Evolutionary conservation across 2,888 invertebrate genomes (phyloP), one percentile per base, ranked within the genome.

Genomic region (Oxytorus armatus): DNA sequence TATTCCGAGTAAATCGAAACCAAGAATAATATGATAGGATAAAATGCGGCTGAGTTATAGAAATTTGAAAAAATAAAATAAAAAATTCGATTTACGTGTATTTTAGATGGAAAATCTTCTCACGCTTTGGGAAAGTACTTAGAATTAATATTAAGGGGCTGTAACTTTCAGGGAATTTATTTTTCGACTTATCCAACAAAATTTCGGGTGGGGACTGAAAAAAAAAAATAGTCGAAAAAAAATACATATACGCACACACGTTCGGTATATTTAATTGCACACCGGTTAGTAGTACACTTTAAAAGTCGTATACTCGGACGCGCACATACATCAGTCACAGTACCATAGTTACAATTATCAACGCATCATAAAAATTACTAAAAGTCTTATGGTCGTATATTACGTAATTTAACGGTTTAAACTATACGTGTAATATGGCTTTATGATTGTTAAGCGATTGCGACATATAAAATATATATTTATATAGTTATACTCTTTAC

Each of bases 231-330:
- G n/a, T n/a, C n/a, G n/a, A n/a, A n/a, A n/a, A n/a, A n/a, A n/a
- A n/a, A n/a, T 70, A 70, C 10, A 36, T 4, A 4, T 36, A 1
- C 14, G 7, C 29, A 42, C 36, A 23, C 55, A 70, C 74, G 69
- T n/a, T n/a, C 21, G 55, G 23, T 66, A 53, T 44, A 59, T 53
- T 61, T 53, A 73, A 76, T 66, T 76, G 66, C 76, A 42, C 39
- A 25, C 21, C 29, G 18, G 21, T 39, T 66, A 33, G 63, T 36
- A 61, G 18, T 75, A 69, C 47, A 66, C 72, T 72, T 76, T 76
- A 68, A 63, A 72, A 72, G 76, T 76, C 72, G 72, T 76, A n/a
- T n/a, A 61, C 66, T 59, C 61, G 66, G 47, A 65, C 47, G 70
- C 49, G 61, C 66, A 66, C 53, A 61, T 61, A 44, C 55, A 42